Percentiles rank a stretch among this genome's conserved stretches.
Evolutionary conservation across 2,113 vertebrate genomes (phyloP).

Genomic region (Caranx melampygus): DNA sequence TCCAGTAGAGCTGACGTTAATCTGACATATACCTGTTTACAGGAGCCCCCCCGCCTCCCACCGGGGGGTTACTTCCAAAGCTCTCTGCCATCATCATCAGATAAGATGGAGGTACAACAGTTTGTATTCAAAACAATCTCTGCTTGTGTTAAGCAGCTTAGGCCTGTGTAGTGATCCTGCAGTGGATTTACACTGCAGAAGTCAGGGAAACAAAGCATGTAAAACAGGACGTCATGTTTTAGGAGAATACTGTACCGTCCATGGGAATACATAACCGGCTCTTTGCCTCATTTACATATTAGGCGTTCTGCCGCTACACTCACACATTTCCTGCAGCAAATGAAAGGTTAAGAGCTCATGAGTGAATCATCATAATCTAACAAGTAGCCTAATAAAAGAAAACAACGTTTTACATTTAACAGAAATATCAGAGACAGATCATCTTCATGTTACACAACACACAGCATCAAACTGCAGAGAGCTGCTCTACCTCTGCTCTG

Average conservation of each 20-base stretch:
- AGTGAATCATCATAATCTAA: conserved; percentile 50
- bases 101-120: conserved; percentile 48
- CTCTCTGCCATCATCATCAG: conserved; percentile 3
- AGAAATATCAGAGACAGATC: conserved; percentile 2
- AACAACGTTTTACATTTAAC: conserved; percentile 18
- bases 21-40: background rate
- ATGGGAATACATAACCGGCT: conserved; percentile 43
- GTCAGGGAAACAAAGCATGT: conserved; percentile 40
- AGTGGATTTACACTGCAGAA: conserved; percentile 38
- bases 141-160: conserved; percentile 60
- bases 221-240: conserved; percentile 36
- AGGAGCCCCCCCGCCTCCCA: background rate
- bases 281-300: conserved; percentile 53
- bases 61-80: conserved; percentile 23
- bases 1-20: background rate
- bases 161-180: conserved; percentile 27
- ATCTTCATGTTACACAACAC: conserved; percentile 3
- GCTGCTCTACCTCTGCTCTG: background rate
- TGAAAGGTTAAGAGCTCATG: conserved; percentile 40
- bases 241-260: conserved; percentile 5
- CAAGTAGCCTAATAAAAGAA: conserved; percentile 27
- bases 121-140: conserved; percentile 61
- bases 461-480: background rate
- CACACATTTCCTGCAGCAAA: conserved; percentile 47
- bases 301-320: conserved; percentile 9